Evolutionary conservation across 2,888 invertebrate genomes (phyloP), one percentile per base, ranked within the genome.

Genomic region (Chrysina gloriosa): DNA sequence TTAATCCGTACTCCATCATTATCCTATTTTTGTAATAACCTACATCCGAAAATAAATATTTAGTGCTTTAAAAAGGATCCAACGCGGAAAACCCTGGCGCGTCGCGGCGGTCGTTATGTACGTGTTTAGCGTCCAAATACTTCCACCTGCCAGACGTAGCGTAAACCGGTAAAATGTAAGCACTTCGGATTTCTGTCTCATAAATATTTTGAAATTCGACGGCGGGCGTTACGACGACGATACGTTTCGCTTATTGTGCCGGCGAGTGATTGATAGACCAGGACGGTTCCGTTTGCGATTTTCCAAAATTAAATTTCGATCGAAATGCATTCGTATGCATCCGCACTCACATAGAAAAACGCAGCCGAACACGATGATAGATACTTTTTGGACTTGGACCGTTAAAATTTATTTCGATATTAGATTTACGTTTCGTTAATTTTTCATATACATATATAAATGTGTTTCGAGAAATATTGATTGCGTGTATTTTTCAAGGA

Each of bases 11-110:
- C 19, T 7, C 45, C 45, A 21, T 45, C 45, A 21, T 45, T 45
- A 45, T 45, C 45, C 45, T 45, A 45, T 45, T 45, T 45, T 45
- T 45, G 21, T 45, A 45, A 45, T 45, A 45, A 45, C 45, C 45
- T 45, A 45, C 3, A 45, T 45, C 9, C 45, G 9, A 45, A 45
- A 45, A 45, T 21, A 45, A 45, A 45, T 45, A 45, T 45, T 45
- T 45, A 45, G 21, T n/a, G 6, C 14, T 21, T n/a, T 45, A 16
- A 7, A 45, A 9, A 21, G 21, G 21, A 45, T 16, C 45, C 16
- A 16, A 21, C 45, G 19, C 16, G 45, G 45, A 45, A 19, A 45
- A n/a, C 2, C 19, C 45, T 21, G 45, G 2, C 19, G 9, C 7
- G n/a, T 2, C n/a, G n/a, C n/a, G n/a, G 9, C n/a, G 9, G 31